Evolutionary conservation across 2,113 vertebrate species (phyloP).

Genomic region (Microtus montanus): DNA sequence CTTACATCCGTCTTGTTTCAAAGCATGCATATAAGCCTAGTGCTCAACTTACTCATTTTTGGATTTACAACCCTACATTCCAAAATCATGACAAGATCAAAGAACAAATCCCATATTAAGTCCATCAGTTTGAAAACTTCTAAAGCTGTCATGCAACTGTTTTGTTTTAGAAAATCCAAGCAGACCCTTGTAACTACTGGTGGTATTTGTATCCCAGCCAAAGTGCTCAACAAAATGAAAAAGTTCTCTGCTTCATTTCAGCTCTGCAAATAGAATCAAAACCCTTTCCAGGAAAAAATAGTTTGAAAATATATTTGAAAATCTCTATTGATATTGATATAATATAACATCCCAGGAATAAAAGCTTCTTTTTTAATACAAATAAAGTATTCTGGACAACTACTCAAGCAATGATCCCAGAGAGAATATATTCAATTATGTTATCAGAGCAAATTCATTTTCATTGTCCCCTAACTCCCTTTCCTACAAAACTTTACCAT

Average conservation of each 20-base stretch:
- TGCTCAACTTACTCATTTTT: not conserved
- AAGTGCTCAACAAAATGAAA: conserved; percentile 26
- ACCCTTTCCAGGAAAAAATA: not conserved
- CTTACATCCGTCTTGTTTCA: not conserved
- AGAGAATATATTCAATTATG: conserved; percentile 70
- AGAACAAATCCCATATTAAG: not conserved
- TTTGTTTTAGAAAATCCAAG: not conserved
- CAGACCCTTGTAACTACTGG: not conserved
- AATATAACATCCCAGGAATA: conserved; percentile 17
- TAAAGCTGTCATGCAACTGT: not conserved
- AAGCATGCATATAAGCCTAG: not conserved
- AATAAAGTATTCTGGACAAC: conserved; percentile 30
- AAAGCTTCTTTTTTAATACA: conserved; percentile 36
- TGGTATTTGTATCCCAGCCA: not conserved
- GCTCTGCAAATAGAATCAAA: conserved; percentile 9
- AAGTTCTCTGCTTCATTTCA: not conserved
- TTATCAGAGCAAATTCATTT: conserved; percentile 37
- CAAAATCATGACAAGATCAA: not conserved
- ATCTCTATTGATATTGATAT: conserved; percentile 25
- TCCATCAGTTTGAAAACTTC: not conserved
- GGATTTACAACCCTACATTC: not conserved
- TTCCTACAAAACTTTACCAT: not conserved
- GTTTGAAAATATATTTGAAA: conserved; percentile 55
- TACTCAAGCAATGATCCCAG: conserved; percentile 55
- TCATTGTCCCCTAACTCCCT: not conserved